Evolutionary conservation across 2,888 invertebrate genomes (phyloP).

Genomic region (Himalopsyche kuldschensis): DNA sequence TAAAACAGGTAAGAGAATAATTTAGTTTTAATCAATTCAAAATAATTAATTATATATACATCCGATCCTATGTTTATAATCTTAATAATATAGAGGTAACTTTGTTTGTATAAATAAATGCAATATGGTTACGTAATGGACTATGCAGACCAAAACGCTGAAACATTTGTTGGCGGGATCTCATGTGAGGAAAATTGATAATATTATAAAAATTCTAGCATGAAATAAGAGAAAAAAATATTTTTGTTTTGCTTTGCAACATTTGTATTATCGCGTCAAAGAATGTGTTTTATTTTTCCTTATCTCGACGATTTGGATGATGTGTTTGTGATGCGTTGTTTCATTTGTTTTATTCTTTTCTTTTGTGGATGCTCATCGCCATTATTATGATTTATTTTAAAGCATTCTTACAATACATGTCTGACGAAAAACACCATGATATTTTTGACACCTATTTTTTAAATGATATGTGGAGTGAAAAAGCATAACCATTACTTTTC

Average conservation of each 20-base stretch:
- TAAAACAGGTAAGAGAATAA: too few relatives aligned
- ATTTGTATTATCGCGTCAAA: background rate
- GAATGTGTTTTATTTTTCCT: background rate
- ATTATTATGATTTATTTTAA: background rate
- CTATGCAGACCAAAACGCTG: too few relatives aligned
- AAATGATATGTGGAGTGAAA: background rate
- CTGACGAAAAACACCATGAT: background rate
- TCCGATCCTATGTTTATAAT: too few relatives aligned
- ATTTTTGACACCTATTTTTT: background rate
- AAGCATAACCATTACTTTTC: too few relatives aligned
- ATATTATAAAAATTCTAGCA: too few relatives aligned
- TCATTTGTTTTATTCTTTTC: background rate
- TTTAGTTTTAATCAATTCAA: too few relatives aligned
- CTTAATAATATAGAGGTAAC: too few relatives aligned
- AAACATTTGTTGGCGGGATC: too few relatives aligned
- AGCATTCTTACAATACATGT: background rate
- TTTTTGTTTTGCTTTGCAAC: background rate
- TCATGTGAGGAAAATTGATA: too few relatives aligned
- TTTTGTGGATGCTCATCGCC: conserved; percentile 1
- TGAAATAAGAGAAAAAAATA: background rate
- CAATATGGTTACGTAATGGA: too few relatives aligned
- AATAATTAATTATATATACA: too few relatives aligned
- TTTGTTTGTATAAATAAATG: too few relatives aligned
- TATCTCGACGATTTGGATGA: conserved; percentile 1
- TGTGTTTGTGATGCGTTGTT: conserved; percentile 1